phyloP scores from a whole-genome alignment of 1,140 invertebrate species.

The Metopolophium dirhodum region DNA sequence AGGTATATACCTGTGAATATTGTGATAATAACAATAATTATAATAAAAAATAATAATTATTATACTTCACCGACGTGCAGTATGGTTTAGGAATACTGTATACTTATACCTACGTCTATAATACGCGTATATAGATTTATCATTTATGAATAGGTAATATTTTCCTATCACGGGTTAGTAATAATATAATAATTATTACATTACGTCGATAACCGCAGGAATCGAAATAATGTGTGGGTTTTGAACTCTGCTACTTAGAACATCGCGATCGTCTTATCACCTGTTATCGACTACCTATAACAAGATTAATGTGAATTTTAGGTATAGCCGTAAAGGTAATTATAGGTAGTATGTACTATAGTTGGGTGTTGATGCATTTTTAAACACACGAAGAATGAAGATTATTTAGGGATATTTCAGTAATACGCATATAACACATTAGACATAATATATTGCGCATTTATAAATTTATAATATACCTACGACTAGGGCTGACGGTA shows the following conservation, averaged over 20 bases:
- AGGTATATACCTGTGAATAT: constrained; percentile 62
- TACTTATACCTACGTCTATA: background rate
- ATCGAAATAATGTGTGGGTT: background rate
- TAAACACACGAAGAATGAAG: background rate
- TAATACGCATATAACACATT: background rate
- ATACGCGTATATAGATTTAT: background rate
- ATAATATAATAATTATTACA: background rate
- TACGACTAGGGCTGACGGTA: too few relatives aligned
- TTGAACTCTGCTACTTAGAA: background rate
- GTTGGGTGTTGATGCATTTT: background rate
- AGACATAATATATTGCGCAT: background rate
- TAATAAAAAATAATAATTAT: too few relatives aligned
- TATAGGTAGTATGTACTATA: background rate
- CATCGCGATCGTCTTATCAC: background rate
- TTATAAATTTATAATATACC: background rate
- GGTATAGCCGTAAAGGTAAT: too few relatives aligned
- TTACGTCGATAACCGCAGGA: background rate
- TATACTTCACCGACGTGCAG: too few relatives aligned
- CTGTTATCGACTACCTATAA: background rate
- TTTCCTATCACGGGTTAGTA: background rate
- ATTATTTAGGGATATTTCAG: background rate
- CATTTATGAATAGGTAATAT: background rate
- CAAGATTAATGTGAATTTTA: background rate
- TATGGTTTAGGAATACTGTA: too few relatives aligned
- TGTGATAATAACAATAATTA: background rate